Percentiles rank a stretch among this genome's conserved stretches.
These are phyloP conservation scores for Mythimna ferrago DNA, from an alignment of 2,888 invertebrate species.

Conservation along the genomic window DNA sequence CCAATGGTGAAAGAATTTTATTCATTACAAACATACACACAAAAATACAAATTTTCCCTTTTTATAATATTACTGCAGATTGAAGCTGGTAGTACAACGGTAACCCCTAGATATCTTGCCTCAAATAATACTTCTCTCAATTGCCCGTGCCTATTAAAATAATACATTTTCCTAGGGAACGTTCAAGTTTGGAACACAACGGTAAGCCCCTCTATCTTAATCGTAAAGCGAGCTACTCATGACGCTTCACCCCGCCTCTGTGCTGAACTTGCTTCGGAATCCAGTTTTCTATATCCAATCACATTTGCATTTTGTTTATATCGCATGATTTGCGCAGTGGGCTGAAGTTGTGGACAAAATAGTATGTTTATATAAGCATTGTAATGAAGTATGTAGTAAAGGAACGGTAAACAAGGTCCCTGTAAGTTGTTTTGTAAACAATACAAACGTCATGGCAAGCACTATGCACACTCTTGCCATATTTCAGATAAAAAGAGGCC, in stretches of 20 bases:
- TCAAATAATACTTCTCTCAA: not conserved
- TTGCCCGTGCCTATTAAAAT: too few relatives aligned
- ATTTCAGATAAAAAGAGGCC: too few relatives aligned
- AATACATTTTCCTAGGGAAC: too few relatives aligned
- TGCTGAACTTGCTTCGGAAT: conserved; percentile 71
- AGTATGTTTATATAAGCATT: not conserved
- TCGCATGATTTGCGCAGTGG: conserved; percentile 69
- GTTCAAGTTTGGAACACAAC: not conserved
- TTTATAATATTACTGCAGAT: too few relatives aligned
- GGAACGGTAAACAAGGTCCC: conserved; percentile 36
- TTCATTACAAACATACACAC: too few relatives aligned
- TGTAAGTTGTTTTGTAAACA: conserved; percentile 41
- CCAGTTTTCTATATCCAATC: conserved; percentile 75
- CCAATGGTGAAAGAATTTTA: too few relatives aligned
- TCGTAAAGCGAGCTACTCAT: conserved; percentile 34
- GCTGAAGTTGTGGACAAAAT: conserved; percentile 58
- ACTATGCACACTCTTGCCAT: not conserved
- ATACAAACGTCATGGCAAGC: conserved; percentile 2
- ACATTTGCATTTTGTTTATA: conserved; percentile 85
- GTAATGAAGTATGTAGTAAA: conserved; percentile 8
- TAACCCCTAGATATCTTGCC: too few relatives aligned
- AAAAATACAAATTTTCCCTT: too few relatives aligned
- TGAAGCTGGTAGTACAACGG: too few relatives aligned
- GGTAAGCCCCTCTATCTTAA: not conserved
- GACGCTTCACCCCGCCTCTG: conserved; percentile 87